These are phyloP conservation scores for Thalassoma bifasciatum DNA, from an alignment of 2,113 vertebrate species.

Conservation along the genomic window DNA sequence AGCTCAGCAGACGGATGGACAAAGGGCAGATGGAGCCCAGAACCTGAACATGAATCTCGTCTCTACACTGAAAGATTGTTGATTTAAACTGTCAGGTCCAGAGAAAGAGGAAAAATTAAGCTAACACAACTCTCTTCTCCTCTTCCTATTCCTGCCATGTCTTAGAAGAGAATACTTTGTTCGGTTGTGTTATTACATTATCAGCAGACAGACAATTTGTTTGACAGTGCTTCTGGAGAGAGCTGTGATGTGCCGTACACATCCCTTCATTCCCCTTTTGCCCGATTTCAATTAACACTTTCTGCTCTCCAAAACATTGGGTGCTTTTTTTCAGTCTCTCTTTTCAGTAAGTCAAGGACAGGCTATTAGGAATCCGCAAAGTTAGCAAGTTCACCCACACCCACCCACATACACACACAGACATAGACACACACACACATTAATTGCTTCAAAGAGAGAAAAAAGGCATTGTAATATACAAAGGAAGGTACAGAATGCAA, in stretches of 20 bases:
- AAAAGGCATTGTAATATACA: constrained; percentile 1
- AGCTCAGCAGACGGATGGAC: constrained; percentile 31
- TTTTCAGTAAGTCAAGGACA: constrained; percentile 56
- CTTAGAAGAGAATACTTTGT: constrained; percentile 66
- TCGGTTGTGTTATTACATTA: constrained; percentile 68
- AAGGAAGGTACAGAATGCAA: neutral
- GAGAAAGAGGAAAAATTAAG: constrained; percentile 42
- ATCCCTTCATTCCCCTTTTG: constrained; percentile 21
- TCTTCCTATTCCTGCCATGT: constrained; percentile 46
- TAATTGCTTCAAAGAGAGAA: constrained; percentile 48
- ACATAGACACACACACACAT: neutral
- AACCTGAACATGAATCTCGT: constrained; percentile 39
- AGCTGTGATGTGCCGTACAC: constrained; percentile 44
- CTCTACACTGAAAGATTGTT: constrained; percentile 41
- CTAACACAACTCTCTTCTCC: constrained; percentile 43
- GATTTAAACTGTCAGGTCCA: constrained; percentile 59
- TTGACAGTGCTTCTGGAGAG: constrained; percentile 61
- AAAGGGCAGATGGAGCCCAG: constrained; percentile 17
- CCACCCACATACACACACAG: too few species aligned
- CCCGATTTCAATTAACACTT: constrained; percentile 71
- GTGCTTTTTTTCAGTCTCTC: constrained; percentile 31
- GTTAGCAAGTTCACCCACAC: constrained; percentile 20
- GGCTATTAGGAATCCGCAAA: constrained; percentile 46
- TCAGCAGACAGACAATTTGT: constrained; percentile 70
- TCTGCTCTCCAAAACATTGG: constrained; percentile 44